phyloP scores from a whole-genome alignment of 2,113 vertebrate species.

The Todiramphus saurophagus region DNA sequence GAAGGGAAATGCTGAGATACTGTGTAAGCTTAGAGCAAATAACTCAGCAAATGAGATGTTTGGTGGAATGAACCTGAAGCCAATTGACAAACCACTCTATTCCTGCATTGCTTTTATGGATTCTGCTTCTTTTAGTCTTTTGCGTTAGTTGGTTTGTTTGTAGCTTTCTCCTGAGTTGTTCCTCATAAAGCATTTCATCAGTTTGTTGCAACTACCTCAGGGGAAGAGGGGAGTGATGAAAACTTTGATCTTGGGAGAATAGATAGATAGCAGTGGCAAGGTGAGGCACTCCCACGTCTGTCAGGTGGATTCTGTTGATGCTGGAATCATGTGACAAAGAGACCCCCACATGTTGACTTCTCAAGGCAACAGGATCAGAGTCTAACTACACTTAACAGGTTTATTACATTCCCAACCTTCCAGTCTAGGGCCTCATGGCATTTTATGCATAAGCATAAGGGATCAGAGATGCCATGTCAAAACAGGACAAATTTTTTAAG shows the following conservation, averaged over 20 bases:
- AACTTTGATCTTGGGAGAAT: not conserved
- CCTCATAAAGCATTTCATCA: not conserved
- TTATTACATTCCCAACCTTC: not conserved
- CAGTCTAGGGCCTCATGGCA: not conserved
- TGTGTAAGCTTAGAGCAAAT: not conserved
- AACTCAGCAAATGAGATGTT: not conserved
- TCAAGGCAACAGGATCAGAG: not conserved
- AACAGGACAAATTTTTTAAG: not conserved
- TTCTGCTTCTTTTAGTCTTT: not conserved
- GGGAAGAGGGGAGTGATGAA: not conserved
- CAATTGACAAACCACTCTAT: not conserved
- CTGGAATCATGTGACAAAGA: not conserved
- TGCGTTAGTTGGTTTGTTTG: not conserved
- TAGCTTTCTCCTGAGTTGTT: not conserved
- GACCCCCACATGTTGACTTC: rapidly evolving
- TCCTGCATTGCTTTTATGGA: not conserved
- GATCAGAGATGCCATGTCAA: not conserved
- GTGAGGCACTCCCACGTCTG: not conserved
- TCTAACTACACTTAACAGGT: rapidly evolving
- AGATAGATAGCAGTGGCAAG: not conserved
- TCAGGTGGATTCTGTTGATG: not conserved
- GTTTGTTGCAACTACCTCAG: not conserved
- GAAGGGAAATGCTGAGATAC: not conserved
- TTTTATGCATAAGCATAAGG: not conserved
- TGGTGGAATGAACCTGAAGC: not conserved